Base-by-base conservation (phyloP, 2,888 invertebrate genomes). In the Caenorhabditis uteleia region DNA sequence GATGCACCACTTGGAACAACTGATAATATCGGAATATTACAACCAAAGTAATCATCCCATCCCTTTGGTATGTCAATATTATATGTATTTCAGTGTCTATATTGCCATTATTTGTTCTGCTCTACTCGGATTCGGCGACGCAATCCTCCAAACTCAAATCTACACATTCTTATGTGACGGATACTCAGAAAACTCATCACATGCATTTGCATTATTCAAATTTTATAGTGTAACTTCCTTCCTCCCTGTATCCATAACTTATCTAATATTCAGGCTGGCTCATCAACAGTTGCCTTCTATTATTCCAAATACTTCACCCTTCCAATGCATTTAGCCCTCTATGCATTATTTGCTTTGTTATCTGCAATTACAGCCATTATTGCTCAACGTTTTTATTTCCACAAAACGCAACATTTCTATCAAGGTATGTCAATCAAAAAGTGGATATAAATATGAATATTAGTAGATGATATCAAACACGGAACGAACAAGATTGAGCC, bases 171-270 rank as follows among this genome's bases (percentile, higher is more conserved):
- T 64, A 2, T 47, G 47, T 27, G 64, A 64, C 33, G 64, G 58
- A 8, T 64, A 64, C 26, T 58, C 64, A 1, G 27, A 54, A 14
- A 49, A 64, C 18, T 54, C 54, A 0, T 58, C 64, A 8, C 58
- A 58, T 25, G 64, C 64, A 10, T 64, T 64, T 33, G 64, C 64
- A 5, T 36, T 64, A 3, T 64, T 64, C 43, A 64, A 64, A 16
- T 64, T 64, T 40, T 64, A 64, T 27, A 64, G 64, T 58, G 64
- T 64, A 39, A 34, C 53, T 29, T n/a, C 14, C 2, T 18, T n/a
- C 34, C 14, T 34, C 34, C 20, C 18, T 20, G n/a, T 20, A n/a
- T 14, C 31, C 7, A 29, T 29, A 29, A 10, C 14, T 29, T 7
- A 14, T 29, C 14, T 29, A 29, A 14, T 23, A 31, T 61, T 3